Evolutionary conservation across 2,888 invertebrate genomes (phyloP).

Genomic region (Cheilosia pagana): DNA sequence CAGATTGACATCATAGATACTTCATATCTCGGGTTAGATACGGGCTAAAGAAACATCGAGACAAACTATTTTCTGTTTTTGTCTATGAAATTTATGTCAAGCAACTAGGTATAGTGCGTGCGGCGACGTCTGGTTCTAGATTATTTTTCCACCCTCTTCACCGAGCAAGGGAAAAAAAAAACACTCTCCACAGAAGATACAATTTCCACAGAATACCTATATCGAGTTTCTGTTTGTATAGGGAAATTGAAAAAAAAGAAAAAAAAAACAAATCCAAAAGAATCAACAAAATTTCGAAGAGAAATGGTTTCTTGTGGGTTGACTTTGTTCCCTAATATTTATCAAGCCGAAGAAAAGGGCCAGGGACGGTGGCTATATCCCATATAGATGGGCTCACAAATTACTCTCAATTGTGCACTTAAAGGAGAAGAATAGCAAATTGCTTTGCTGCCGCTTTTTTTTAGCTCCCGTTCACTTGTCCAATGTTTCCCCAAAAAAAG

Average conservation of each 20-base stretch:
- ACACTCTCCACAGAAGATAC: conserved; percentile 49
- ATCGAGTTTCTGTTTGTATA: conserved; percentile 72
- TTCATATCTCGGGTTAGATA: conserved; percentile 29
- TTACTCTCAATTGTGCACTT: conserved; percentile 74
- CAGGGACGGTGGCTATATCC: conserved; percentile 16
- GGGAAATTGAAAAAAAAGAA: conserved; percentile 59
- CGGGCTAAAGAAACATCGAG: conserved; percentile 38
- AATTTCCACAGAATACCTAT: conserved; percentile 69
- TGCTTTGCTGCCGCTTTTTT: conserved; percentile 56
- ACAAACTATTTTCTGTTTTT: conserved; percentile 39
- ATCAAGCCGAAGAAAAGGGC: conserved; percentile 33
- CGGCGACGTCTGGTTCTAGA: conserved; percentile 52
- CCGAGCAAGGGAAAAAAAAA: conserved; percentile 23
- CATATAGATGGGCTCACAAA: conserved; percentile 66
- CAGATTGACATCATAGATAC: conserved; percentile 72
- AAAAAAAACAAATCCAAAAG: conserved; percentile 40
- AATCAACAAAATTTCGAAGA: conserved; percentile 61
- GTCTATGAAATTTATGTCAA: conserved; percentile 69
- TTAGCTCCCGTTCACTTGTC: neutral
- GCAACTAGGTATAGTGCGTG: conserved; percentile 54
- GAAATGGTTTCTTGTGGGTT: conserved; percentile 62
- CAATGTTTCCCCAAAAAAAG: conserved; percentile 16
- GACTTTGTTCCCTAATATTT: conserved; percentile 61
- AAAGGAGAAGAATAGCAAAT: conserved; percentile 68
- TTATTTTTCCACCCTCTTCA: neutral